A percentile compares a stretch with the other conserved stretches of the same genome.
Evolutionary conservation across 2,797 vertebrate genomes (phyloP).

Genomic region (Apodemus agrarius): DNA sequence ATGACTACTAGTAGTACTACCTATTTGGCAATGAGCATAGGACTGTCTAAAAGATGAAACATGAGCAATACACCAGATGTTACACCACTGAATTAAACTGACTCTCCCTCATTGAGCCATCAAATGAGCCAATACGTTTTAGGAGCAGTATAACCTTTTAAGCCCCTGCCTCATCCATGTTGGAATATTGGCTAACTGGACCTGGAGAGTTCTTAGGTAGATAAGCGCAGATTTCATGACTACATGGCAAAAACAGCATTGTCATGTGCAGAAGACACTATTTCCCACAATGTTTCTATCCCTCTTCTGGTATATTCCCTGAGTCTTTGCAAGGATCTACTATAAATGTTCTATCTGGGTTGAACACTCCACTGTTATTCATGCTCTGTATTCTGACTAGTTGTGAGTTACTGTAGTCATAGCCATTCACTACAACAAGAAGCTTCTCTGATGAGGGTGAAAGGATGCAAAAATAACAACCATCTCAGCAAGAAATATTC

Average conservation of each 20-base stretch:
- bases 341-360: neutral
- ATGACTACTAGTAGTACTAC: neutral
- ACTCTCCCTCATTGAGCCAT: neutral
- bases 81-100: neutral
- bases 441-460: neutral
- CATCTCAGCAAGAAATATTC: neutral
- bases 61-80: neutral
- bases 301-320: neutral
- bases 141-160: neutral
- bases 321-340: neutral
- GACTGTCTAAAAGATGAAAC: neutral
- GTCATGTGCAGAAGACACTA: neutral
- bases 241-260: neutral
- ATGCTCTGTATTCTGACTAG: too few species aligned
- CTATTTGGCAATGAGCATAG: neutral
- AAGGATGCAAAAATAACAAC: neutral
- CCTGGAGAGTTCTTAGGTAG: neutral
- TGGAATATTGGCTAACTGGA: neutral
- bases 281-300: neutral
- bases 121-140: neutral
- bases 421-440: neutral
- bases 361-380: neutral
- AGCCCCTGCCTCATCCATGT: too few species aligned
- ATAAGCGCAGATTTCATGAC: neutral
- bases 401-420: neutral